These are phyloP conservation scores for Chloroceryle aenea DNA, from an alignment of 2,113 vertebrate species.

Conservation along the genomic window DNA sequence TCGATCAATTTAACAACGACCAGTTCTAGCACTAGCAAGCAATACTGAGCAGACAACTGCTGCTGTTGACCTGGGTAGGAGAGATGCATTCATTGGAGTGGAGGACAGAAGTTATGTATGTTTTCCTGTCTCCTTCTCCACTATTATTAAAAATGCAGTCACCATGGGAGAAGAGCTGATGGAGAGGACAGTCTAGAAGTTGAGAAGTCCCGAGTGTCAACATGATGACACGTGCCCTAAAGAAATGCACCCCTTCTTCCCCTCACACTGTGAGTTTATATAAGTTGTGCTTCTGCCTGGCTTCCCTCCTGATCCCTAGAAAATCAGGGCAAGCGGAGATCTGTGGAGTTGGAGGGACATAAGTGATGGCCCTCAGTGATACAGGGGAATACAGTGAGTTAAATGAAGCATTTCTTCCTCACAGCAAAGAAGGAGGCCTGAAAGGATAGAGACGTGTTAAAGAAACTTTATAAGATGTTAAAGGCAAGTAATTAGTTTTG, in stretches of 20 bases:
- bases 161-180: not conserved
- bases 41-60: not conserved
- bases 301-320: not conserved
- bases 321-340: not conserved
- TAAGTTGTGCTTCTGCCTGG: not conserved
- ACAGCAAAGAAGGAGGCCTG: not conserved
- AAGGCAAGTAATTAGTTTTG: not conserved
- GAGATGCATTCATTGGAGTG: not conserved
- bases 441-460: not conserved
- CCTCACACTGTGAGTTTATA: not conserved
- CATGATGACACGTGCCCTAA: not conserved
- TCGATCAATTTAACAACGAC: not conserved
- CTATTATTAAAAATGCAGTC: not conserved
- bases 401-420: not conserved
- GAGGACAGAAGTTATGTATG: not conserved
- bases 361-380: not conserved
- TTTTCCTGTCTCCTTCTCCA: not conserved
- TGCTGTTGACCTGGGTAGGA: not conserved
- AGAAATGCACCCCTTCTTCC: not conserved
- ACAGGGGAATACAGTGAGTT: not conserved
- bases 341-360: fast-evolving
- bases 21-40: not conserved
- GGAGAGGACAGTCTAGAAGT: not conserved
- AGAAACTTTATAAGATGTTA: not conserved
- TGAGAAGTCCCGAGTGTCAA: not conserved